Evolutionary conservation across 2,888 invertebrate species (phyloP).

Genomic region (Drosophila limbata): DNA sequence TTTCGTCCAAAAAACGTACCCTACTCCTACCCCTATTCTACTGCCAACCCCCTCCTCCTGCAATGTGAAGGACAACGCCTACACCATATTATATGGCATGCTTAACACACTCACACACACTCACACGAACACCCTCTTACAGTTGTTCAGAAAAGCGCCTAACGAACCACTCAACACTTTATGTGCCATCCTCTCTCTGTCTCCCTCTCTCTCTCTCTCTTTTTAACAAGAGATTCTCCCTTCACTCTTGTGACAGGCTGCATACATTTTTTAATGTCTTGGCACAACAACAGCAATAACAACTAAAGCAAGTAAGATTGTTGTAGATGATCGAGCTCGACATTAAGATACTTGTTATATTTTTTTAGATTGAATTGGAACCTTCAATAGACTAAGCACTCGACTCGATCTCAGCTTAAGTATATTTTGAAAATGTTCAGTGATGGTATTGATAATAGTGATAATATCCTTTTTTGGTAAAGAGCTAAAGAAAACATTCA

Average conservation of each 20-base stretch:
- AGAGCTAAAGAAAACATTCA: no score
- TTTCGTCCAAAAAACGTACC: conserved; percentile 22
- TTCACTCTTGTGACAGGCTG: conserved; percentile 32
- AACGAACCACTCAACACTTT: conserved; percentile 66
- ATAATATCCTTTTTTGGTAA: no score
- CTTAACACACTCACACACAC: conserved; percentile 16
- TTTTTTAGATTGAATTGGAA: not conserved
- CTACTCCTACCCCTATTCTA: not conserved
- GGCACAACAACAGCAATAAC: conserved; percentile 15
- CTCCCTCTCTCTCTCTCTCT: not conserved
- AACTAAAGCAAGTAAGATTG: not conserved
- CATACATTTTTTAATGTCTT: conserved; percentile 68
- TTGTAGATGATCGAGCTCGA: not conserved
- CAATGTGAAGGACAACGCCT: conserved; percentile 42
- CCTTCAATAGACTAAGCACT: no score
- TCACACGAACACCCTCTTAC: conserved; percentile 2
- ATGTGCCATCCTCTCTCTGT: conserved; percentile 21
- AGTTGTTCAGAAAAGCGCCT: conserved; percentile 30
- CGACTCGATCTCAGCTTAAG: no score
- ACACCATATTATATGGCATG: conserved; percentile 46
- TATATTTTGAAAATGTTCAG: no score
- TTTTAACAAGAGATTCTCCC: not conserved
- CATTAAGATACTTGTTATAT: not conserved
- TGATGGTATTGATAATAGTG: no score
- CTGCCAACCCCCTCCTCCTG: not conserved